These are phyloP conservation scores for Chalcosyrphus nemorum DNA, from an alignment of 2,888 invertebrate genomes.

Conservation along the genomic window DNA sequence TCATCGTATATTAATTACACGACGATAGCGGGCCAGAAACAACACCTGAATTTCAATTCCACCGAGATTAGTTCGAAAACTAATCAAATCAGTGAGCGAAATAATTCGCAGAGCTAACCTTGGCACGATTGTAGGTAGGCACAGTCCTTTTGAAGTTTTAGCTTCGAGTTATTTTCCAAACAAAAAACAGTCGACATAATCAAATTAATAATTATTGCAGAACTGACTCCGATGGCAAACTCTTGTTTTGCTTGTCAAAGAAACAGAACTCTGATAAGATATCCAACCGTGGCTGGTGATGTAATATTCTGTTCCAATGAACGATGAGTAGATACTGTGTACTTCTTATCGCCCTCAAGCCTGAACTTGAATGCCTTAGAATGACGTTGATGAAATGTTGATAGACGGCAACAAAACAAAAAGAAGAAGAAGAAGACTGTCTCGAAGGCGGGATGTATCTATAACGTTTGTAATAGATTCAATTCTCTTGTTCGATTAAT, in stretches of 20 bases:
- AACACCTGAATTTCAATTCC: conserved; percentile 11
- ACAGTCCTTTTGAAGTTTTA: conserved; percentile 2
- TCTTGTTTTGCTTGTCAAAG: conserved; percentile 16
- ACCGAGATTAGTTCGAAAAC: not conserved
- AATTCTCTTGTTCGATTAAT: conserved; percentile 40
- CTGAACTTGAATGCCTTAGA: conserved; percentile 36
- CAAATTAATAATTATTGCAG: conserved; percentile 23
- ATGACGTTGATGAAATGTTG: conserved; percentile 13
- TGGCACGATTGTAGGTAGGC: not conserved
- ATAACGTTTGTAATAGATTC: conserved; percentile 26
- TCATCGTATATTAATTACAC: not conserved
- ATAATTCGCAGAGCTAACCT: conserved; percentile 11
- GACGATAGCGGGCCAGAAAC: not conserved
- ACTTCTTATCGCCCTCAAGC: conserved; percentile 5
- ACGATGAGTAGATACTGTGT: not conserved
- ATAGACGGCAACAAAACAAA: not conserved
- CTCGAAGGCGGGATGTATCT: not conserved
- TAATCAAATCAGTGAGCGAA: not conserved
- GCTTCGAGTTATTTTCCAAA: not conserved
- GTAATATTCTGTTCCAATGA: conserved; percentile 22
- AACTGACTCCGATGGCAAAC: conserved; percentile 1
- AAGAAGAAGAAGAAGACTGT: not conserved
- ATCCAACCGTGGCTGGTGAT: conserved; percentile 32
- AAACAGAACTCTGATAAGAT: conserved; percentile 35
- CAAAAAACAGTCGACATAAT: not conserved